Evolutionary conservation across 2,113 vertebrate species (phyloP).

Genomic region (Murina feae): DNA sequence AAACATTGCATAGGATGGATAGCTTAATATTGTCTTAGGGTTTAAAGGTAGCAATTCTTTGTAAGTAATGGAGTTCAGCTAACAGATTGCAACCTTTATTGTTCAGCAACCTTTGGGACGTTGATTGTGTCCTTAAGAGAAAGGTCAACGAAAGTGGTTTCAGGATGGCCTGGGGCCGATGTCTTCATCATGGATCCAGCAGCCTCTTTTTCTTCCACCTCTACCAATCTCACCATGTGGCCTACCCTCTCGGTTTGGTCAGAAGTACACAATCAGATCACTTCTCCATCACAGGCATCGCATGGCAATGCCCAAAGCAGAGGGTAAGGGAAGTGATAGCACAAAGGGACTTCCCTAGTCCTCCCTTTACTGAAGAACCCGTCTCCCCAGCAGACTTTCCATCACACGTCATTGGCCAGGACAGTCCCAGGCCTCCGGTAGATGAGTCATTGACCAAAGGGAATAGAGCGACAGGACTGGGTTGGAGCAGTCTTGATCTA

Average conservation of each 20-base stretch:
- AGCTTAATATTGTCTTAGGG: not conserved
- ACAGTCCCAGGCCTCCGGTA: rapidly evolving
- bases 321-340: not conserved
- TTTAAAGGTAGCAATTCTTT: not conserved
- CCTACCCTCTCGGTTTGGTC: not conserved
- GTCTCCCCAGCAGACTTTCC: not conserved
- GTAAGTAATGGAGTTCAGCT: not conserved
- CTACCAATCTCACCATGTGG: not conserved
- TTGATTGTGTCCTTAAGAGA: not conserved
- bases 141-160: not conserved
- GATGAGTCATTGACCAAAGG: not conserved
- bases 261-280: too few species aligned
- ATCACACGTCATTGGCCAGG: not conserved
- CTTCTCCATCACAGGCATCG: not conserved
- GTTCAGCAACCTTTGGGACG: not conserved
- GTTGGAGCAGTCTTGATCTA: not conserved
- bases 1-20: not conserved
- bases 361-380: not conserved
- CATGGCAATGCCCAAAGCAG: not conserved
- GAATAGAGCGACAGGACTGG: not conserved
- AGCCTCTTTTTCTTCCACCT: not conserved
- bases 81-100: not conserved
- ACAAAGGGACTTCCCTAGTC: not conserved
- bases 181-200: not conserved
- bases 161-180: not conserved